These are phyloP conservation scores for Drosophila meridiana DNA, from an alignment of 2,888 invertebrate genomes.

Conservation along the genomic window DNA sequence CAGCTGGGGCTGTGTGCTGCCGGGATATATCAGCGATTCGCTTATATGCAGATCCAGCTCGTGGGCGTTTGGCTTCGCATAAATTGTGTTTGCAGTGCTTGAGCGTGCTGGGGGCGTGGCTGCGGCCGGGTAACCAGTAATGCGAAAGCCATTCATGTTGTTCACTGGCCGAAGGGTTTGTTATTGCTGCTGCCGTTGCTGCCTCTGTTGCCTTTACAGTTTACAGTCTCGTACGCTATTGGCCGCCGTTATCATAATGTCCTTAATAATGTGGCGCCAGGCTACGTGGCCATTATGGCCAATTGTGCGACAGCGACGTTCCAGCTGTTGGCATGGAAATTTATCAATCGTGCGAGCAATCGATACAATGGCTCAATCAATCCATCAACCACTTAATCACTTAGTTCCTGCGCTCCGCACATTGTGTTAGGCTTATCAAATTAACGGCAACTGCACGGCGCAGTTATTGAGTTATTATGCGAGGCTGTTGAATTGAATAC, in stretches of 20 bases:
- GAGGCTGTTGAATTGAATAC: constrained; percentile 19
- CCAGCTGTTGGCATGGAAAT: constrained; percentile 29
- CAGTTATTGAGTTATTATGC: constrained; percentile 43
- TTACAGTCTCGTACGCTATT: constrained; percentile 51
- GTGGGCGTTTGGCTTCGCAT: constrained; percentile 64
- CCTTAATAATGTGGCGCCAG: constrained; percentile 24
- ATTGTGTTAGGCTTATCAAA: constrained; percentile 43
- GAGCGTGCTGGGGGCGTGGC: constrained; percentile 56
- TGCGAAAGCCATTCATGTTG: constrained; percentile 82
- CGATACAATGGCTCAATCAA: constrained; percentile 30
- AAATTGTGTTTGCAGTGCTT: constrained; percentile 48
- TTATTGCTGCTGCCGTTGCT: constrained; percentile 52
- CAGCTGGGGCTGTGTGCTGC: constrained; percentile 61
- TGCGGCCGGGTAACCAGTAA: constrained; percentile 80
- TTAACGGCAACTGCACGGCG: constrained; percentile 46
- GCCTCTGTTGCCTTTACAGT: constrained; percentile 1
- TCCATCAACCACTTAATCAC: constrained; percentile 53
- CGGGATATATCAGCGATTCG: constrained; percentile 70
- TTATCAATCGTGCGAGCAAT: constrained; percentile 18
- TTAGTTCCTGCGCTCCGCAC: constrained; percentile 28
- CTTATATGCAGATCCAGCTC: constrained; percentile 80
- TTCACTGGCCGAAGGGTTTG: constrained; percentile 18
- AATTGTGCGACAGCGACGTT: neutral
- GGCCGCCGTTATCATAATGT: constrained; percentile 45
- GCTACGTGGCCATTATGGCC: constrained; percentile 49